A percentile compares a stretch with the other conserved stretches of the same genome.
Conservation (phyloP, 2,888 invertebrate genomes). For the Taphrorychus bicolor region DNA sequence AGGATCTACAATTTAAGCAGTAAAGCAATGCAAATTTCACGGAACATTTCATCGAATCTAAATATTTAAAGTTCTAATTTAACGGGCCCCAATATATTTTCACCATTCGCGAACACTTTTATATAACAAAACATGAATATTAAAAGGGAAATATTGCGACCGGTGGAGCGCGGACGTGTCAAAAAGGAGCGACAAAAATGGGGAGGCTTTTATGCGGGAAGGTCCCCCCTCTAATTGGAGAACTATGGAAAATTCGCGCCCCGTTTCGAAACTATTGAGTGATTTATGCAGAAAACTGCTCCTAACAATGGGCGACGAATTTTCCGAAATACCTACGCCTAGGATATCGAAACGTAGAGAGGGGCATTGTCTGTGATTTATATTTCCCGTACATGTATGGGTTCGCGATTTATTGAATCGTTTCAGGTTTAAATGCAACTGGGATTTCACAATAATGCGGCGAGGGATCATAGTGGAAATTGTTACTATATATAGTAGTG, state of each 20-base stretch:
- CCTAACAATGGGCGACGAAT: conserved; percentile 13
- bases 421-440: background rate
- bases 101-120: background rate
- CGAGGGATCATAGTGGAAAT: too few relatives aligned
- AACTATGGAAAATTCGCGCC: conserved; percentile 10
- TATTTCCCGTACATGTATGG: background rate
- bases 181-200: conserved; percentile 3
- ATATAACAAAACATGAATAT: conserved; percentile 1
- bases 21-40: too few relatives aligned
- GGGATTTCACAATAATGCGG: too few relatives aligned
- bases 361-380: conserved; percentile 1
- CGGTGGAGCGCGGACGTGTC: background rate
- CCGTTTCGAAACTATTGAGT: conserved; percentile 15
- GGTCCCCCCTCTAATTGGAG: conserved; percentile 11
- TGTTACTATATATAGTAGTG: too few relatives aligned
- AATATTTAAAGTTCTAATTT: too few relatives aligned
- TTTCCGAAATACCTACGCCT: conserved; percentile 5
- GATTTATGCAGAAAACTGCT: conserved; percentile 18
- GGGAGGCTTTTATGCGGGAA: conserved; percentile 1
- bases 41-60: too few relatives aligned
- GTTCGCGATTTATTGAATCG: background rate
- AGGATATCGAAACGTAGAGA: conserved; percentile 1
- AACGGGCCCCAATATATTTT: too few relatives aligned
- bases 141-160: background rate
- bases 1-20: too few relatives aligned